phyloP scores from a whole-genome alignment of 2,797 vertebrate genomes.

The Sebastes jordani region DNA sequence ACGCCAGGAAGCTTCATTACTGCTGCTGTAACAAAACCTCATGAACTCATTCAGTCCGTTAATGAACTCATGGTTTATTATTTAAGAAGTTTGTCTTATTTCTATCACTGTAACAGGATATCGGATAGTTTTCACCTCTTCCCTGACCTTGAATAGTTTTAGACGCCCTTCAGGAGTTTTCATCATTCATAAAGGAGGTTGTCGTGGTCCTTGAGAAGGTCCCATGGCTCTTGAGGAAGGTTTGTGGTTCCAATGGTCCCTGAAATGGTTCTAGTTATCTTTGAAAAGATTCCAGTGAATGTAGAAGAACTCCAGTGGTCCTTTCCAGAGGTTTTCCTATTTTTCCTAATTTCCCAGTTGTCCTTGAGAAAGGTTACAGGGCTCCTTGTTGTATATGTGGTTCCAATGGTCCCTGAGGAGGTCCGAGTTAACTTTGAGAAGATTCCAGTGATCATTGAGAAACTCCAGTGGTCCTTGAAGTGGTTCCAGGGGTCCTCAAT shows the following conservation, averaged over 20 bases:
- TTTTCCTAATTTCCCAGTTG: no score
- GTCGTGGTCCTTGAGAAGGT: neutral
- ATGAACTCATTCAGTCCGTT: neutral
- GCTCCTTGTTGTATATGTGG: no score
- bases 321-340: no score
- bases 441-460: no score
- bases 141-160: no score
- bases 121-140: neutral
- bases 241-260: neutral
- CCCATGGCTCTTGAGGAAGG: neutral
- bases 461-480: neutral
- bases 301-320: no score
- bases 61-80: no score
- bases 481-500: neutral
- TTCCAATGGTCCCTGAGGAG: neutral
- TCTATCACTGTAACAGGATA: no score
- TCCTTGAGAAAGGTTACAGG: no score
- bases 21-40: neutral
- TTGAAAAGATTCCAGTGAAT: no score
- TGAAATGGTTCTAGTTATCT: neutral
- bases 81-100: no score
- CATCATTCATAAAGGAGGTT: neutral
- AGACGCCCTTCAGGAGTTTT: fast-evolving
- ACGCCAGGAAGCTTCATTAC: neutral
- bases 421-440: neutral